Percentiles rank a stretch among this genome's conserved stretches.
phyloP scores from a whole-genome alignment of 2,113 vertebrate genomes.

The Hippocampus mohnikei region DNA sequence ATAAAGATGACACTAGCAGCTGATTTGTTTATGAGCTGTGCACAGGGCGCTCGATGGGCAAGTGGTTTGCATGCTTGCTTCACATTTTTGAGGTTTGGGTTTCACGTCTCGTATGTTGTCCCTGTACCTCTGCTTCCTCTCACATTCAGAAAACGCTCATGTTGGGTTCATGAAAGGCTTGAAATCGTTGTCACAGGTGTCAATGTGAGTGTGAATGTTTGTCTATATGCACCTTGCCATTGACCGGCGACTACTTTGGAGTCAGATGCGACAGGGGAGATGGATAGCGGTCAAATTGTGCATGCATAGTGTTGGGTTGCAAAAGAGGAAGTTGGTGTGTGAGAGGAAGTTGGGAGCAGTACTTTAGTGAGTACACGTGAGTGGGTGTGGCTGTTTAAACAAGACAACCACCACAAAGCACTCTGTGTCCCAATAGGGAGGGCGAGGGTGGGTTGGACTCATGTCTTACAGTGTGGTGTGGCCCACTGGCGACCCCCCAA shows the following conservation, averaged over 20 bases:
- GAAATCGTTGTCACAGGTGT: background rate
- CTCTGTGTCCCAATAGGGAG: background rate
- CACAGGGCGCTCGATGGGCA: background rate
- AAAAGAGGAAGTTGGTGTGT: conserved; percentile 1
- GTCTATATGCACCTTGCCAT: background rate
- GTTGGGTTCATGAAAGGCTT: background rate
- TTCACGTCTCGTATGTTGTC: background rate
- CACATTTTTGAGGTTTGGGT: background rate
- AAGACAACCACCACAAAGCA: conserved; percentile 2
- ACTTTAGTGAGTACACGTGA: background rate
- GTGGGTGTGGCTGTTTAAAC: background rate
- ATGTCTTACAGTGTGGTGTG: background rate
- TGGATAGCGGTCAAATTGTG: background rate
- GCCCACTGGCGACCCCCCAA: conserved; percentile 1
- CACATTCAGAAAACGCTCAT: background rate
- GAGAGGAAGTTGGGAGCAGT: background rate
- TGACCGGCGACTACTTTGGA: background rate
- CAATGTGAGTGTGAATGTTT: background rate
- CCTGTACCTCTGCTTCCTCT: background rate
- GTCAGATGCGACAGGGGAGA: background rate
- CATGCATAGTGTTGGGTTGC: background rate
- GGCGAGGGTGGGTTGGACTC: background rate
- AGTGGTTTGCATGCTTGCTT: background rate
- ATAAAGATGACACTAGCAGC: background rate
- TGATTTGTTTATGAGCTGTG: background rate